Evolutionary conservation across 2,113 vertebrate genomes (phyloP).

Genomic region (Brachirus orientalis): DNA sequence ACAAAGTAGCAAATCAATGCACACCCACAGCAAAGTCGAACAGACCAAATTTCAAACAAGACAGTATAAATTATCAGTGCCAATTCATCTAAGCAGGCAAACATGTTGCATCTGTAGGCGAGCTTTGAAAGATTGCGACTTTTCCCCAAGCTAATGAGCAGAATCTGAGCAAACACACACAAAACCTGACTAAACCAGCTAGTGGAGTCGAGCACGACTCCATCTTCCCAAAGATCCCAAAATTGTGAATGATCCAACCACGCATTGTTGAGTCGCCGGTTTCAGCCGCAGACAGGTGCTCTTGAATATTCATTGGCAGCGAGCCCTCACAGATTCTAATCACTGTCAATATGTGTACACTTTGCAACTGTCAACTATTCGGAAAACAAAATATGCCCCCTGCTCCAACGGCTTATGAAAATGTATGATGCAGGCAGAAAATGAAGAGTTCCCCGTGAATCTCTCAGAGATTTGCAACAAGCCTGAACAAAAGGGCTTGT

Average conservation of each 20-base stretch:
- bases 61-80: neutral
- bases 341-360: conserved; percentile 79
- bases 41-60: neutral
- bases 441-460: conserved; percentile 12
- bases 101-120: neutral
- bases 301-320: conserved; percentile 79
- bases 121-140: neutral
- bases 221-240: conserved; percentile 45
- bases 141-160: neutral
- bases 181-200: neutral
- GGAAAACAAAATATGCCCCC: conserved; percentile 67
- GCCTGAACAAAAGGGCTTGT: neutral
- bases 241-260: conserved; percentile 46
- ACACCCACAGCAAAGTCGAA: neutral
- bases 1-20: too few species aligned
- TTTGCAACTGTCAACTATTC: conserved; percentile 76
- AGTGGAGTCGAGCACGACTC: conserved; percentile 23
- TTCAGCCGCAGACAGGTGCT: conserved; percentile 78
- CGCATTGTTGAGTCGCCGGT: conserved; percentile 53
- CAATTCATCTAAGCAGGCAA: neutral
- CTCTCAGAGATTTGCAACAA: conserved; percentile 12
- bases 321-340: conserved; percentile 75
- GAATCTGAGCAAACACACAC: neutral
- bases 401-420: conserved; percentile 61
- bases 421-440: conserved; percentile 56